Conservation (phyloP, 2,113 vertebrate genomes). For the Notothenia rossii region DNA sequence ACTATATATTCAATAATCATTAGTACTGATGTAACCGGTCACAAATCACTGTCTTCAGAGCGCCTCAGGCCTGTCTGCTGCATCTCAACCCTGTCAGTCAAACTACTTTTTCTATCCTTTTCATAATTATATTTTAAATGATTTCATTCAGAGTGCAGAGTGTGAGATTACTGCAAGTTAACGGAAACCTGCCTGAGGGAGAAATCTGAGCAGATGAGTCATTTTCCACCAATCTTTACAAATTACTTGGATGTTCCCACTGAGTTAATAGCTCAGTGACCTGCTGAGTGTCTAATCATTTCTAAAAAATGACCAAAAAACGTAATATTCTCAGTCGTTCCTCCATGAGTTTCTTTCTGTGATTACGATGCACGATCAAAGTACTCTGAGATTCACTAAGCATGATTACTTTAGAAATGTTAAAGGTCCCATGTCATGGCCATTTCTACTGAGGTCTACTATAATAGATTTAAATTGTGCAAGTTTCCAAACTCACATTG, state of each 20-base stretch:
- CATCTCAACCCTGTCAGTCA: not conserved
- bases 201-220: slow-evolving; percentile 7
- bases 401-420: slow-evolving; percentile 13
- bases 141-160: not conserved
- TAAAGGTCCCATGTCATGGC: no score
- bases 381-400: slow-evolving; percentile 1
- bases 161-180: slow-evolving; percentile 13
- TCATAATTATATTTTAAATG: slow-evolving; percentile 4
- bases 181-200: slow-evolving; percentile 4
- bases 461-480: no score
- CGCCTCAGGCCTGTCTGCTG: slow-evolving; percentile 16
- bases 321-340: slow-evolving; percentile 8
- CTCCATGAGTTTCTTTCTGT: not conserved
- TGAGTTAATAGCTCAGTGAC: not conserved
- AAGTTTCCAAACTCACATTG: no score
- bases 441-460: no score
- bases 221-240: slow-evolving; percentile 32
- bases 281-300: slow-evolving; percentile 16
- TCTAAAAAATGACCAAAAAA: slow-evolving; percentile 20
- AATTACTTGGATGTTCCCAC: slow-evolving; percentile 6
- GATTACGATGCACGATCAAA: slow-evolving; percentile 13
- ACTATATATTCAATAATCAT: slow-evolving; percentile 18
- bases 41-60: slow-evolving; percentile 15
- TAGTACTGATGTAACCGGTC: slow-evolving; percentile 22
- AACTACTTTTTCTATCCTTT: slow-evolving; percentile 2